phyloP scores from a whole-genome alignment of 2,888 invertebrate species.

The Siphlonurus alternatus region DNA sequence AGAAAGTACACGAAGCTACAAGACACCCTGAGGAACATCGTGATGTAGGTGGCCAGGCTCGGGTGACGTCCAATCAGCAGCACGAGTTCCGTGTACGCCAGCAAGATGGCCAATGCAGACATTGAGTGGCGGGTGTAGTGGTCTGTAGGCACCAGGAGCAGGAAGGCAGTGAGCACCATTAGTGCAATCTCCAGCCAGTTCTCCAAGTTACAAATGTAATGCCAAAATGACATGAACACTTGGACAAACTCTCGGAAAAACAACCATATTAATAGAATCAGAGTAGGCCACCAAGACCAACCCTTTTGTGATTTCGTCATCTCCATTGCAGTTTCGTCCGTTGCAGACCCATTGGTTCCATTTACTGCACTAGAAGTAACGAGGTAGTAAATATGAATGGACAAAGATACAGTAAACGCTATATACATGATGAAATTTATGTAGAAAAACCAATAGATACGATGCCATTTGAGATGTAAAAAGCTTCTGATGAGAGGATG shows the following conservation, averaged over 20 bases:
- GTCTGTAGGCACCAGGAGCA: conserved; percentile 34
- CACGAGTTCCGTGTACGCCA: conserved; percentile 61
- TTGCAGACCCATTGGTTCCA: conserved; percentile 30
- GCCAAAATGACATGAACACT: conserved; percentile 43
- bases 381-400: conserved; percentile 31
- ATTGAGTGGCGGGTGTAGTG: conserved; percentile 43
- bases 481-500: conserved; percentile 36
- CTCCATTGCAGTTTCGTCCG: too few relatives aligned
- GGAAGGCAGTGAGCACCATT: conserved; percentile 39
- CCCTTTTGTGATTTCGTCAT: too few relatives aligned
- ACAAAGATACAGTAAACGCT: conserved; percentile 46
- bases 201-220: conserved; percentile 49
- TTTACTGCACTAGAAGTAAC: background rate
- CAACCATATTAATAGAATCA: background rate
- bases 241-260: conserved; percentile 46
- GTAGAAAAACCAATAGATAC: conserved; percentile 53
- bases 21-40: conserved; percentile 67
- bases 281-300: background rate
- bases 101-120: conserved; percentile 52
- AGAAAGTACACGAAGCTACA: conserved; percentile 65
- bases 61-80: conserved; percentile 66
- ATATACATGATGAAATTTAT: conserved; percentile 55
- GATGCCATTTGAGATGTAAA: conserved; percentile 46
- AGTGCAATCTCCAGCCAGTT: conserved; percentile 58
- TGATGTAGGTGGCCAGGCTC: conserved; percentile 59